Percentiles rank a stretch among this genome's conserved stretches.
Conservation (phyloP, 1,140 invertebrate species). For the Phocides pigmalion region DNA sequence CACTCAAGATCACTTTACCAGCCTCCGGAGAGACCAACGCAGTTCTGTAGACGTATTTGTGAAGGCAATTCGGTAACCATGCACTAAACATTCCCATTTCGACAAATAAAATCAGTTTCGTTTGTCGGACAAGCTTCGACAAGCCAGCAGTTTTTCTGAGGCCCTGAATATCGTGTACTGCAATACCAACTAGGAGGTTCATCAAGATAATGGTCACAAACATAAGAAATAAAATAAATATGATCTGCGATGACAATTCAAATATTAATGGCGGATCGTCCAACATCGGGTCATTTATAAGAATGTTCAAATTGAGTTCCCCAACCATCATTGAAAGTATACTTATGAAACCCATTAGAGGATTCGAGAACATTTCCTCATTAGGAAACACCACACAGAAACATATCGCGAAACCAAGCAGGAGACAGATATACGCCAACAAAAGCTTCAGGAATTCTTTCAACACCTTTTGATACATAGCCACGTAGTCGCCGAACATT, state of each 20-base stretch:
- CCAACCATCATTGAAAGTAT: constrained; percentile 89
- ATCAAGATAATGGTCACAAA: constrained; percentile 89
- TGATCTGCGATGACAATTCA: constrained; percentile 85
- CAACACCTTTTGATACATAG: constrained; percentile 87
- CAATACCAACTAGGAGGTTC: constrained; percentile 89
- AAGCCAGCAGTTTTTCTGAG: constrained; percentile 87
- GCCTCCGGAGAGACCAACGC: constrained; percentile 83
- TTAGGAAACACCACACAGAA: constrained; percentile 87
- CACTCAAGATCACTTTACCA: constrained; percentile 85
- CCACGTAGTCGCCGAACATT: constrained; percentile 87
- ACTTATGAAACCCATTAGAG: constrained; percentile 85
- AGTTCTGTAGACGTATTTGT: constrained; percentile 80
- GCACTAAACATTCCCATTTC: constrained; percentile 86
- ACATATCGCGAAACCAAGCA: constrained; percentile 87
- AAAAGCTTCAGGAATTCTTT: constrained; percentile 86
- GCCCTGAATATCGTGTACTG: constrained; percentile 88
- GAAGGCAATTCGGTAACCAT: constrained; percentile 82
- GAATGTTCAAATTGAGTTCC: constrained; percentile 86
- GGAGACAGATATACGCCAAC: constrained; percentile 85
- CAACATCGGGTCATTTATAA: constrained; percentile 83
- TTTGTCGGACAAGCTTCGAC: constrained; percentile 87
- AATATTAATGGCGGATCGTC: constrained; percentile 72
- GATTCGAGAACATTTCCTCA: constrained; percentile 85
- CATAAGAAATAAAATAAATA: constrained; percentile 86
- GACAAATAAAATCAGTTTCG: constrained; percentile 87